Evolutionary conservation across 2,888 invertebrate species (phyloP), one percentile per base, ranked within the genome.

Genomic region (Cheilosia soror): DNA sequence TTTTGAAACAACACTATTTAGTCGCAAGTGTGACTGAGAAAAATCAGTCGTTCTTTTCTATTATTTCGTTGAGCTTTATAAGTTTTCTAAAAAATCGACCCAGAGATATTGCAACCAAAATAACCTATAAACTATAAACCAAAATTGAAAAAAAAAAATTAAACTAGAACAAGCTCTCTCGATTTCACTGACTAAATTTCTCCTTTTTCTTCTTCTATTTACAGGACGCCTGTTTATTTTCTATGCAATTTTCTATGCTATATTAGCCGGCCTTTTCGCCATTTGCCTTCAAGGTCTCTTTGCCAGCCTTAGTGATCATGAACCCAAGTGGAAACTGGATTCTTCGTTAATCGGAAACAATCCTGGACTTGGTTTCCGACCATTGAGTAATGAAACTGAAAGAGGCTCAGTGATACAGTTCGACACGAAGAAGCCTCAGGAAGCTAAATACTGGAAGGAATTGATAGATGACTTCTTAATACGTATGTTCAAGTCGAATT

Each of bases 211-310:
- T 62, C 29, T 40, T 69, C 13, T 57, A 9, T 60, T 88, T 95
- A 29, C 94, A 98, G 98, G 94, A 84, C 95, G 97, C 91, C 94
- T 98, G 82, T 90, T 96, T 27, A 87, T 95, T 0, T 99, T 99
- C 94, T 99, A 99, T 93, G 87, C 94, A 55, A 94, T 97, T 87
- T 99, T 98, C 94, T 99, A 98, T 93, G 93, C 95, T 60, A 94
- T 95, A 77, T 93, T 99, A 90, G 96, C 96, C 15, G 95, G 96
- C 6, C 93, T 99, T 89, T 98, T 98, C 92, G 94, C 96, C 0
- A 94, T 97, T 66, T 98, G 98, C 92, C 95, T 98, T 94, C 95
- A 96, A 81, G 96, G 96, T 1, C 94, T 99, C 88, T 93, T 96
- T 89, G 93, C 95, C 53, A 95, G 96, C 0, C 90, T 98, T 81